These are phyloP conservation scores for Cheirogaleus medius DNA, from an alignment of 2,113 vertebrate genomes.

Conservation along the genomic window DNA sequence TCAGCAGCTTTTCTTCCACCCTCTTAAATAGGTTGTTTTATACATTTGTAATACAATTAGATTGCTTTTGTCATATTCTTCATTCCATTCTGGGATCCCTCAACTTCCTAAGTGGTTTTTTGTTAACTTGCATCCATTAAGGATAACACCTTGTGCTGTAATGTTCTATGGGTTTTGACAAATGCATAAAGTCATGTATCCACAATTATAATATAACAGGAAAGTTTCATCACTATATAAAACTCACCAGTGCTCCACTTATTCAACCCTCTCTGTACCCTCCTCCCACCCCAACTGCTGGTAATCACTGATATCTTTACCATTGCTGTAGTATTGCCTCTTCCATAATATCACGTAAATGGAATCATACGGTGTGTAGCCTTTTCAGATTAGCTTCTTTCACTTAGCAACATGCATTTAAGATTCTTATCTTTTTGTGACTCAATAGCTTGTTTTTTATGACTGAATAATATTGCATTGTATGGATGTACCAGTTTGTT, in stretches of 20 bases:
- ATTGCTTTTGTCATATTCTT: neutral
- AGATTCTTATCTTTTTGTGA: neutral
- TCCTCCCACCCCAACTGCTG: neutral
- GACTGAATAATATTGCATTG: neutral
- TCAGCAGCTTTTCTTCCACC: neutral
- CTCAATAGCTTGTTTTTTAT: neutral
- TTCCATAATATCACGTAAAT: neutral
- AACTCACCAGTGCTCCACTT: neutral
- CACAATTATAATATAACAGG: neutral
- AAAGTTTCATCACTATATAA: neutral
- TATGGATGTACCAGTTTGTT: neutral
- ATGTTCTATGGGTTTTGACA: neutral
- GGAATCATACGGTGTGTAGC: neutral
- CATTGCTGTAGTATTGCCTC: neutral
- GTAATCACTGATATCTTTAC: neutral
- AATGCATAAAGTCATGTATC: neutral
- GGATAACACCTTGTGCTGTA: neutral
- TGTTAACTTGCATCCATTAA: neutral
- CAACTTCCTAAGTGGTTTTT: neutral
- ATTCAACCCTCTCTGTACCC: neutral
- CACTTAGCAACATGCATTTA: neutral
- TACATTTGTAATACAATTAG: neutral
- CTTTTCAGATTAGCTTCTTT: neutral
- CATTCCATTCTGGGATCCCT: neutral
- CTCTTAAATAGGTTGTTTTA: neutral